Evolutionary conservation across 2,888 invertebrate species (phyloP), one percentile per base, ranked within the genome.

Genomic region (Cryptus viduatorius): DNA sequence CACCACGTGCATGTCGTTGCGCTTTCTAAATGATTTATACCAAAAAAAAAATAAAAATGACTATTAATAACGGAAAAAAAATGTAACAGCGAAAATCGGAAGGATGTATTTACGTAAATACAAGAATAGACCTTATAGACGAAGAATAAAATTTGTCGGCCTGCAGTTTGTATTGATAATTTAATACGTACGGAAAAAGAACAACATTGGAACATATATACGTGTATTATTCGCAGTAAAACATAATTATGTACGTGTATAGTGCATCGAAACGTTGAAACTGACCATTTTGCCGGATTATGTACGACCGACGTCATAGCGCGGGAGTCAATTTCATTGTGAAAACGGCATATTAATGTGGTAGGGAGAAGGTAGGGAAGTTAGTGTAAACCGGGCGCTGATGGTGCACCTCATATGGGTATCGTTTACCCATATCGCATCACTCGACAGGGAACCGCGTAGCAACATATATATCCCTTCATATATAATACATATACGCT

Each of bases 1-100:
- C 92, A 92, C 91, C 90, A 92, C 14, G 92, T 91, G 85, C 92
- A 92, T 42, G 86, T 89, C 4, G 87, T 85, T 24, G 88, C 85
- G 64, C 90, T 87, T 82, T 89, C 90, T 89, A 83, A 85, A 82
- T 53, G 24, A 69, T 78, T n/a, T n/a, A n/a, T n/a, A n/a, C n/a
- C n/a, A n/a, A n/a, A n/a, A n/a, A n/a, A n/a, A 42, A 42, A 7
- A n/a, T 59, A 7, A 5, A 67, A 65, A 19, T 53, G n/a, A 67
- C 14, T 44, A 16, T 61, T 2, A 46, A 50, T 19, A 4, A 16
- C 2, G 53, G 0, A 37, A 8, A 7, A 8, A 37, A 37, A 37
- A 37, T 37, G n/a, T n/a, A n/a, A n/a, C n/a, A n/a, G n/a, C 37
- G 8, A 8, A 37, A 37, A 37, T 37, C 8, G 0, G 7, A 37